These are phyloP conservation scores for Seira ritae DNA, from an alignment of 2,888 invertebrate genomes.

Conservation along the genomic window DNA sequence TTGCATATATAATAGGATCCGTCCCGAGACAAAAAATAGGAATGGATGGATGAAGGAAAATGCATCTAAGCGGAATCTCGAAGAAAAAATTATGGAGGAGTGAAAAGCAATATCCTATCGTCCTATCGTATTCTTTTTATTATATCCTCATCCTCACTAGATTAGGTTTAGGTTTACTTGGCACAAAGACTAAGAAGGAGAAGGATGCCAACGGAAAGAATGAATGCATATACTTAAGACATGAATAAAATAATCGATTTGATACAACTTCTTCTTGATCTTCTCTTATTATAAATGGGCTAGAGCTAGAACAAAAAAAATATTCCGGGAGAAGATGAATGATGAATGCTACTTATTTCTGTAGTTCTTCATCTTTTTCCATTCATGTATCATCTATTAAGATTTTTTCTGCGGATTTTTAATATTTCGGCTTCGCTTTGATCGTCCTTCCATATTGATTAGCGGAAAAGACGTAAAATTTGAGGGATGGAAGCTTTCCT, in stretches of 20 bases:
- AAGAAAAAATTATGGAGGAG: background rate
- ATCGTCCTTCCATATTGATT: background rate
- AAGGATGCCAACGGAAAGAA: conserved; percentile 32
- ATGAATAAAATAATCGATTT: conserved; percentile 44
- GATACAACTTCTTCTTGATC: background rate
- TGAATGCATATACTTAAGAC: conserved; percentile 39
- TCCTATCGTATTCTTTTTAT: background rate
- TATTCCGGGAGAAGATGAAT: background rate
- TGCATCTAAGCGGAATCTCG: background rate
- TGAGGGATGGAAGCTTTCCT: background rate
- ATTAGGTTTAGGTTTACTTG: background rate
- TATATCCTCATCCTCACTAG: background rate
- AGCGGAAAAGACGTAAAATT: background rate
- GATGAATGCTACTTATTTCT: background rate
- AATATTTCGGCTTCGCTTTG: background rate
- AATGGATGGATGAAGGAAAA: background rate
- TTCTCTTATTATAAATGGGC: background rate
- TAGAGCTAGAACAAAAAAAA: background rate
- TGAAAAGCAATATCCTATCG: background rate
- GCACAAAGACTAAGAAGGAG: background rate
- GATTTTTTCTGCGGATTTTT: too few relatives aligned
- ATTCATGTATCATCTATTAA: background rate
- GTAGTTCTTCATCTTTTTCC: conserved; percentile 7
- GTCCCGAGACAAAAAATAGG: background rate
- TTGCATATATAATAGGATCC: conserved; percentile 42